A percentile compares a stretch with the other conserved stretches of the same genome.
phyloP scores from a whole-genome alignment of 2,113 vertebrate species.

The Bubalus kerabau region DNA sequence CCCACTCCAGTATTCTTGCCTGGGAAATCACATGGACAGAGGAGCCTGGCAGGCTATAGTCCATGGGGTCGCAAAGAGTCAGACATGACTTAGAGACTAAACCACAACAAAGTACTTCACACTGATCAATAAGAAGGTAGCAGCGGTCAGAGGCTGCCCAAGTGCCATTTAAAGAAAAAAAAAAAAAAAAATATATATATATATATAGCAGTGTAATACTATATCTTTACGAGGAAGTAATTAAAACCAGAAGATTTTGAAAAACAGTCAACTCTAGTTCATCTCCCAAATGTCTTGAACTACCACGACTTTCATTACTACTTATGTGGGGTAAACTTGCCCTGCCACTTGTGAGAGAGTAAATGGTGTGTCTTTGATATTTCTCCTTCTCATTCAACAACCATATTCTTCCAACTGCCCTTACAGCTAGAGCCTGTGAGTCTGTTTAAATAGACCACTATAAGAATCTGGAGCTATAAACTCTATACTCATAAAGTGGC shows the following conservation, averaged over 20 bases:
- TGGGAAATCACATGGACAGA: neutral
- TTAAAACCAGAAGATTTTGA: neutral
- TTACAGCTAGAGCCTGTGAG: neutral
- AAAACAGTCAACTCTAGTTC: neutral
- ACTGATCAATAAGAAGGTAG: neutral
- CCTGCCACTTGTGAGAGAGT: neutral
- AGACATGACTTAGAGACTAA: neutral
- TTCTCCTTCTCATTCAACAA: neutral
- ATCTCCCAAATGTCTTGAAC: neutral
- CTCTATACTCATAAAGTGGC: neutral
- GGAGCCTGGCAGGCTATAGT: neutral
- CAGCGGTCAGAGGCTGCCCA: neutral
- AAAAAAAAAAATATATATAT: neutral
- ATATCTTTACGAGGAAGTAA: neutral
- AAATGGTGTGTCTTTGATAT: neutral
- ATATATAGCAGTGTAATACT: neutral
- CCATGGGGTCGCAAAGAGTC: neutral
- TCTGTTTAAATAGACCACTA: neutral
- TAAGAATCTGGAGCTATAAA: neutral
- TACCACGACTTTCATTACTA: neutral
- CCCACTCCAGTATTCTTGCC: neutral
- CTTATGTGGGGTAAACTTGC: neutral
- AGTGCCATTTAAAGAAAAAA: neutral
- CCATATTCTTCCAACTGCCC: neutral
- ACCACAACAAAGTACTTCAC: neutral